phyloP scores from a whole-genome alignment of 2,888 invertebrate species.

The Hydroisotoma schaefferi region DNA sequence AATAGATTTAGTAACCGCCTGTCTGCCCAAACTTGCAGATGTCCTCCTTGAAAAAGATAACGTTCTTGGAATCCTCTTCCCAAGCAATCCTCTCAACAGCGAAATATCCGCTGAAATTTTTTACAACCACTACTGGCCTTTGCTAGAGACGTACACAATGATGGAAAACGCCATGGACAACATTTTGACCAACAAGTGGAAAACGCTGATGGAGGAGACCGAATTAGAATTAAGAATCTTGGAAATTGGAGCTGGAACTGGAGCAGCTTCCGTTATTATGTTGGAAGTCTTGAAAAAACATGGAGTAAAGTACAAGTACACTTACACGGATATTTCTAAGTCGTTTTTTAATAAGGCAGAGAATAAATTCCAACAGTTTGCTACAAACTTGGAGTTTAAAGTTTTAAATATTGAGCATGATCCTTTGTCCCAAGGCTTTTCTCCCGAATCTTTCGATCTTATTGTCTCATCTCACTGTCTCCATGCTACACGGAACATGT shows the following conservation, averaged over 20 bases:
- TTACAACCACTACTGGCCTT: constrained; percentile 20
- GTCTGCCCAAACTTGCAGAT: constrained; percentile 18
- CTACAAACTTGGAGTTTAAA: constrained; percentile 25
- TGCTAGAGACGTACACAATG: constrained; percentile 10
- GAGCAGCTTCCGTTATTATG: constrained; percentile 21
- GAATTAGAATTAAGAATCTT: constrained; percentile 17
- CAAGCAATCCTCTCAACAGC: constrained; percentile 14
- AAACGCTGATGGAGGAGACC: constrained; percentile 17
- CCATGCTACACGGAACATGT: constrained; percentile 23
- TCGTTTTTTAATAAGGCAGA: constrained; percentile 28
- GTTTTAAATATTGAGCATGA: constrained; percentile 31
- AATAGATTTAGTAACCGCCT: not conserved
- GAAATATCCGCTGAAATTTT: constrained; percentile 26
- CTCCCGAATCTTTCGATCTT: constrained; percentile 27
- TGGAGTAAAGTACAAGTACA: constrained; percentile 23
- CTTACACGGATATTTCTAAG: constrained; percentile 33
- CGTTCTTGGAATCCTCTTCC: constrained; percentile 32
- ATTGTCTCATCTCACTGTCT: constrained; percentile 30
- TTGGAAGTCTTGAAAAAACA: constrained; percentile 19
- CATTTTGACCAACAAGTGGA: not conserved
- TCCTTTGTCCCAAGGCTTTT: constrained; percentile 27
- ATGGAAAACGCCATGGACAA: constrained; percentile 10
- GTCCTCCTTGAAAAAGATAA: constrained; percentile 25
- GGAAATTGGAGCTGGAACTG: constrained; percentile 34
- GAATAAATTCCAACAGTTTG: constrained; percentile 19